These are phyloP conservation scores for Pluvianellus socialis DNA, from an alignment of 2,113 vertebrate species.

Conservation along the genomic window DNA sequence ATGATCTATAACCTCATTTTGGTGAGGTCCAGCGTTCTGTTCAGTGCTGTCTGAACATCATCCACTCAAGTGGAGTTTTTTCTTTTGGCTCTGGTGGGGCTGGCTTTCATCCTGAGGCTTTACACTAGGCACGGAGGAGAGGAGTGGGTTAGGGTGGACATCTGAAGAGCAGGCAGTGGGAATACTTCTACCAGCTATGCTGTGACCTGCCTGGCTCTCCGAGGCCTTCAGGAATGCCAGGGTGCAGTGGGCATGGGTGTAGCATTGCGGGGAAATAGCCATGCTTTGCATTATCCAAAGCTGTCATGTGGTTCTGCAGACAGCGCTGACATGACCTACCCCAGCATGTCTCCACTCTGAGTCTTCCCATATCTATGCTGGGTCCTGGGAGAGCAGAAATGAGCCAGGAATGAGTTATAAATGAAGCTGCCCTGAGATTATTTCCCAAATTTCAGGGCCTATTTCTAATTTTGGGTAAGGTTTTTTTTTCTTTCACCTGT, in stretches of 20 bases:
- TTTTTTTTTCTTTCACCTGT: neutral
- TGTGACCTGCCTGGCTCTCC: neutral
- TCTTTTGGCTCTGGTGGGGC: neutral
- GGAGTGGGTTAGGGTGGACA: neutral
- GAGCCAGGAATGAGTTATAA: neutral
- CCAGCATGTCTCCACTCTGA: neutral
- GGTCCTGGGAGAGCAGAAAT: neutral
- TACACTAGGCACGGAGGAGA: rapidly evolving
- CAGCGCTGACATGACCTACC: neutral
- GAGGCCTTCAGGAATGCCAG: neutral
- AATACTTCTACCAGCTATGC: neutral
- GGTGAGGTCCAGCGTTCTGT: neutral
- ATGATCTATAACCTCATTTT: neutral
- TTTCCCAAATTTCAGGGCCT: neutral
- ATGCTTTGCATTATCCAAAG: neutral
- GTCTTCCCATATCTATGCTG: neutral
- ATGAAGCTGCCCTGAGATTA: neutral
- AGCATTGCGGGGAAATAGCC: neutral
- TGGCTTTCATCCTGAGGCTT: neutral
- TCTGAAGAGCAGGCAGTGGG: neutral
- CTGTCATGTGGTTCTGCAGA: neutral
- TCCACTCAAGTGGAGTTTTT: neutral
- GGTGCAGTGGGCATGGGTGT: too few relatives aligned
- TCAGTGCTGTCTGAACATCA: neutral
- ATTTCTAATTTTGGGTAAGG: neutral